These are phyloP conservation scores for Delia radicum DNA, from an alignment of 1,140 invertebrate species.

Conservation along the genomic window DNA sequence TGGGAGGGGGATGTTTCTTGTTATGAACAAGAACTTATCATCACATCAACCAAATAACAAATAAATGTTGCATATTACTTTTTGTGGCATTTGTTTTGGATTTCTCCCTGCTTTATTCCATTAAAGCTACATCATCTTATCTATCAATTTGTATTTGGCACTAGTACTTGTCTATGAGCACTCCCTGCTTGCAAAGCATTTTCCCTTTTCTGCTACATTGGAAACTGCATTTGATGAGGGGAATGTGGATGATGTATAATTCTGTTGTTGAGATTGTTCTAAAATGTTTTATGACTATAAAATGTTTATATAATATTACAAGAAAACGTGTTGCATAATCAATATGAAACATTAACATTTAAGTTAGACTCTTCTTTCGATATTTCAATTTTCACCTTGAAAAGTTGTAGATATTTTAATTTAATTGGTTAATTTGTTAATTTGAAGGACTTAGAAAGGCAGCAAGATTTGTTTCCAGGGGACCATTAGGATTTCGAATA, in stretches of 20 bases:
- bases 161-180: too few species aligned
- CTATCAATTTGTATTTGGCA: background rate
- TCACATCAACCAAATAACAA: background rate
- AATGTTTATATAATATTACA: background rate
- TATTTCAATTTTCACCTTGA: too few species aligned
- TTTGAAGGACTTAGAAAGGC: too few species aligned
- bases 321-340: background rate
- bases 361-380: too few species aligned
- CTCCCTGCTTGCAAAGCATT: background rate
- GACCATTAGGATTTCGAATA: too few species aligned
- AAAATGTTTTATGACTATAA: background rate
- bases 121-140: background rate
- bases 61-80: slow-evolving; percentile 17
- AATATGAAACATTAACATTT: background rate
- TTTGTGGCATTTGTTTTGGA: slow-evolving; percentile 18
- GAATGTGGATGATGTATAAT: background rate
- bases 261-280: background rate
- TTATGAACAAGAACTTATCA: background rate
- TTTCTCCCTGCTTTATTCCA: background rate
- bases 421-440: too few species aligned
- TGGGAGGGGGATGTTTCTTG: background rate
- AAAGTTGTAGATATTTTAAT: too few species aligned
- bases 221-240: background rate
- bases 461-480: too few species aligned
- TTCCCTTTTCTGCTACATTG: background rate